Evolutionary conservation across 2,888 invertebrate genomes (phyloP).

Genomic region (Hypena proboscidalis): DNA sequence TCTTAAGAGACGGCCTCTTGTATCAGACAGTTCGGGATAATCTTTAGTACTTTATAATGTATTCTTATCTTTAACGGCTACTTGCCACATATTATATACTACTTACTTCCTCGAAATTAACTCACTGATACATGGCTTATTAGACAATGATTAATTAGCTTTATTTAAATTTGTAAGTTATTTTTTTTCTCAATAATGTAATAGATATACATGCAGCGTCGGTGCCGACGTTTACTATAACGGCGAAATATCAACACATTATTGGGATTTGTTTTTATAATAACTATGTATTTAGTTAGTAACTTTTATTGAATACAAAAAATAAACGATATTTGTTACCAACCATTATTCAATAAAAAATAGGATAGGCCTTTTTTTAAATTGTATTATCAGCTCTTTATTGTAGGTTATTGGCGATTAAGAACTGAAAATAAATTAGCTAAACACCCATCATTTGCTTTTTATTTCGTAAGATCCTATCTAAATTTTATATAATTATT

Average conservation of each 20-base stretch:
- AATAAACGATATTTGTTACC: constrained; percentile 84
- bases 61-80: constrained; percentile 52
- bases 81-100: constrained; percentile 47
- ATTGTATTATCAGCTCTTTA: constrained; percentile 85
- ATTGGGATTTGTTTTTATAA: constrained; percentile 74
- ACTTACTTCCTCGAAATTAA: constrained; percentile 60
- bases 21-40: constrained; percentile 63
- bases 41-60: constrained; percentile 47
- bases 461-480: constrained; percentile 52
- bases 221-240: constrained; percentile 34
- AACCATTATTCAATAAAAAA: constrained; percentile 83
- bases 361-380: constrained; percentile 81
- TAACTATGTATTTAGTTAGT: constrained; percentile 76
- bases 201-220: constrained; percentile 39
- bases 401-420: constrained; percentile 84
- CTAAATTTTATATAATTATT: too few relatives aligned
- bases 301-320: constrained; percentile 81
- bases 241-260: constrained; percentile 55
- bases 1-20: constrained; percentile 56
- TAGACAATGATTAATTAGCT: constrained; percentile 75
- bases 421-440: constrained; percentile 85
- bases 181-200: constrained; percentile 70
- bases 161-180: constrained; percentile 81
- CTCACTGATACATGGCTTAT: constrained; percentile 70
- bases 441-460: constrained; percentile 68